Base-by-base conservation (phyloP, 64 coral and sea anemone genomes). In the Platygyra sinensis region DNA sequence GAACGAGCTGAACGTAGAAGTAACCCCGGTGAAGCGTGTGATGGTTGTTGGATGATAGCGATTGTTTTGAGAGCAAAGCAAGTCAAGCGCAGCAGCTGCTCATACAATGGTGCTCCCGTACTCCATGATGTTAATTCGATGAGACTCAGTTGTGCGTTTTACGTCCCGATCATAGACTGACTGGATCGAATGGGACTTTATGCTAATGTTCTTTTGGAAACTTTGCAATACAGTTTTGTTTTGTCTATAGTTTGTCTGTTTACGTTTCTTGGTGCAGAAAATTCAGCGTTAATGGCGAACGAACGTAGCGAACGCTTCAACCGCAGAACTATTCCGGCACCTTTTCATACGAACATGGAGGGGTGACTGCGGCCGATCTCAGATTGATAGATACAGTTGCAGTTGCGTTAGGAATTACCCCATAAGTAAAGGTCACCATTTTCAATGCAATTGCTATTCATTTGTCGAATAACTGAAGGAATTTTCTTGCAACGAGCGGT, bases 1-100 rank as follows among this genome's bases (percentile, higher is more conserved):
- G 81, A 85, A 39, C 7, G 36, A 51, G 49, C 38, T 50, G 17
- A 85, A 24, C 10, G 81, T 10, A 85, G 32, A 85, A 71, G 24
- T 18, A 85, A 50, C 67, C 38, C 36, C 81, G 81, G 24, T 72
- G 81, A 85, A 85, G 62, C 62, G 62, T 85, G 81, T 54, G 62
- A 85, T 71, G 39, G 42, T 24, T 71, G 33, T 30, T n/a, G 81
- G 36, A 85, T 65, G 63, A 65, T 50, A 85, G 6, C 81, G 63
- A 71, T 85, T 85, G 81, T 85, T 85, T 85, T 85, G 81, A 85
- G 63, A 85, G 38, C 63, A 51, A 24, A 85, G 62, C 62, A 85
- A 85, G 63, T 85, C 33, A 85, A 85, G 62, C 81, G 81, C 81
- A 31, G 63, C 81, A 85, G 81, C 81, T 85, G 80, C 80, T 83